These are phyloP conservation scores for Bothrops jararaca DNA, from an alignment of 2,113 vertebrate species.

Conservation along the genomic window DNA sequence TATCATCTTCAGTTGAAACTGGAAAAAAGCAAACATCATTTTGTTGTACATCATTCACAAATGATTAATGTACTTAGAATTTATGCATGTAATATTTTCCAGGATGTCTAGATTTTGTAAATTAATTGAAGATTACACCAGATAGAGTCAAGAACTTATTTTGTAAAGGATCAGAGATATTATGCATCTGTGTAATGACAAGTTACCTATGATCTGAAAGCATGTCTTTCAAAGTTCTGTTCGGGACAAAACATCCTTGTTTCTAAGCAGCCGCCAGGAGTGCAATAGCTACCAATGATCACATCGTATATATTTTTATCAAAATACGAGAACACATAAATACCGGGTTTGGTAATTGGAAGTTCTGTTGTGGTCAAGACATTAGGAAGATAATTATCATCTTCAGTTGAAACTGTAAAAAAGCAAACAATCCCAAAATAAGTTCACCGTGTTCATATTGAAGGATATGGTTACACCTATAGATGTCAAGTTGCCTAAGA, in stretches of 20 bases:
- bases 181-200: neutral
- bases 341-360: slow-evolving; percentile 8
- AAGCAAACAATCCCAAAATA: neutral
- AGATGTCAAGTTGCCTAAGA: neutral
- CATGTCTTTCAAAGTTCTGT: neutral
- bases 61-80: neutral
- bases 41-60: neutral
- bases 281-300: neutral
- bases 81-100: neutral
- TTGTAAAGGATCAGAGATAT: neutral
- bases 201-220: neutral
- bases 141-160: neutral
- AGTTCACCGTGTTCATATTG: neutral
- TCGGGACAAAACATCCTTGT: neutral
- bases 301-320: neutral
- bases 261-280: too few species aligned
- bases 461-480: neutral
- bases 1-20: neutral
- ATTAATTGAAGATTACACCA: too few species aligned
- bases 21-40: too few species aligned
- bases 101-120: neutral
- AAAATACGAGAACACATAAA: neutral
- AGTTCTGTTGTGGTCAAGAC: neutral
- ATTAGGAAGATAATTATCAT: neutral
- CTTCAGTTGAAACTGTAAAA: slow-evolving; percentile 6